Evolutionary conservation across 2,797 vertebrate genomes (phyloP).

Genomic region (Psittacula derbiana): DNA sequence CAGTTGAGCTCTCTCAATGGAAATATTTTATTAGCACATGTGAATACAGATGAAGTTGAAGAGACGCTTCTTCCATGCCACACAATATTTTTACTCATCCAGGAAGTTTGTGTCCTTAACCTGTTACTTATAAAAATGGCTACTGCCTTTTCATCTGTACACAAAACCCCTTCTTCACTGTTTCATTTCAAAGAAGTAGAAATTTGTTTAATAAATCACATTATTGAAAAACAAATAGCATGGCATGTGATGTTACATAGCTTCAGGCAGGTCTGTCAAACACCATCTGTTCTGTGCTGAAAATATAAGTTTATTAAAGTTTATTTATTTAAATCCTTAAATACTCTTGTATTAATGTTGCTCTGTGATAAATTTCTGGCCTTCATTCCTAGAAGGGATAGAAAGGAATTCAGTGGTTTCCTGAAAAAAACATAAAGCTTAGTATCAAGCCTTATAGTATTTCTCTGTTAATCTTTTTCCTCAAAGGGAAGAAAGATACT

Average conservation of each 20-base stretch:
- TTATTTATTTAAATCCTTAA: conserved; percentile 72
- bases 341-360: conserved; percentile 61
- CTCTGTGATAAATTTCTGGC: not conserved
- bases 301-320: conserved; percentile 72
- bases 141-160: not conserved
- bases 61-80: not conserved
- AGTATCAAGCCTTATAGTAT: not conserved
- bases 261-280: conserved; percentile 60
- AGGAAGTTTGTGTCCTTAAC: not conserved
- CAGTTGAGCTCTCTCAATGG: not conserved
- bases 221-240: conserved; percentile 51
- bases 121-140: not conserved
- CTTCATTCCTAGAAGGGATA: conserved; percentile 19
- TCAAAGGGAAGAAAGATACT: not conserved
- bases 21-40: not conserved
- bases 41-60: rapidly evolving
- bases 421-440: not conserved
- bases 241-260: conserved; percentile 44
- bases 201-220: conserved; percentile 60
- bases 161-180: not conserved
- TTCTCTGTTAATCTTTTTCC: not conserved
- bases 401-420: conserved; percentile 5
- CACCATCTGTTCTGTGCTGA: conserved; percentile 67
- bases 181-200: not conserved
- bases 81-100: not conserved